Evolutionary conservation across 2,888 invertebrate species (phyloP).

Genomic region (Uropetala carovei): DNA sequence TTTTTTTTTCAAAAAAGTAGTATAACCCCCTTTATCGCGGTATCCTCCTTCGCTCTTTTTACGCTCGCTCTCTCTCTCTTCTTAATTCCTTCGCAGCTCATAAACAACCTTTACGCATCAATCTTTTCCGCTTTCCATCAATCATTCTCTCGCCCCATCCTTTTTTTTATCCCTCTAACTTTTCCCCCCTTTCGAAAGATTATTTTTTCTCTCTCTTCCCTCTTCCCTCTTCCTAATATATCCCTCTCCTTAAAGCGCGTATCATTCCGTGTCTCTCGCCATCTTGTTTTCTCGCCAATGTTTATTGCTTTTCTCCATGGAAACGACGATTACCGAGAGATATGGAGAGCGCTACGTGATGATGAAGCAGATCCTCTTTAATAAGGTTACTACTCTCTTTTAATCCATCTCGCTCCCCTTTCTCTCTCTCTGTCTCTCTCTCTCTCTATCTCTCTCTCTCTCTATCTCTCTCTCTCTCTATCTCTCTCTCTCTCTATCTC

Average conservation of each 20-base stretch:
- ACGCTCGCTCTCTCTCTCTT: not conserved
- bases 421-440: not conserved
- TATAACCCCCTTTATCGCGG: not conserved
- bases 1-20: too few relatives aligned
- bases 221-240: not conserved
- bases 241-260: not conserved
- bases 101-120: constrained; percentile 56
- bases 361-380: not conserved
- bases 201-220: not conserved
- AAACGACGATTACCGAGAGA: not conserved
- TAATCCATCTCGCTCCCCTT: not conserved
- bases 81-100: constrained; percentile 55
- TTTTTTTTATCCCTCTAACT: not conserved
- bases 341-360: not conserved
- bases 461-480: not conserved
- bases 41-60: not conserved
- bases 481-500: not conserved
- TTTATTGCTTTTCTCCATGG: not conserved
- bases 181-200: not conserved
- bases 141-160: not conserved
- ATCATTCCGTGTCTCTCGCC: not conserved
- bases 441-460: not conserved
- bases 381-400: not conserved
- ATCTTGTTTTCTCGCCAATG: not conserved
- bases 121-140: constrained; percentile 39